These are phyloP conservation scores for Corella eumyota DNA, from an alignment of 23 tunicate species.

Conservation along the genomic window DNA sequence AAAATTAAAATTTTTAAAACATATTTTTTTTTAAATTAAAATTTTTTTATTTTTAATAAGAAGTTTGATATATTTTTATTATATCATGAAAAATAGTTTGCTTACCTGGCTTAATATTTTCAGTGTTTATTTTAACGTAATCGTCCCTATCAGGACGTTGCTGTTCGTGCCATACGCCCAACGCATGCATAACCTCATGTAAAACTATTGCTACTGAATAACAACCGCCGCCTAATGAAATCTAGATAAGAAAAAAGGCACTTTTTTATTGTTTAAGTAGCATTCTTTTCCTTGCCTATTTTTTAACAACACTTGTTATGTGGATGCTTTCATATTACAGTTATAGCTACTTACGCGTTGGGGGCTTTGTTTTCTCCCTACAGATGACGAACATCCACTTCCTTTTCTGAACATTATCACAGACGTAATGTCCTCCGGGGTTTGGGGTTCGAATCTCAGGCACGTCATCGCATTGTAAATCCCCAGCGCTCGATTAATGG, in stretches of 20 bases:
- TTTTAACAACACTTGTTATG: too few species aligned
- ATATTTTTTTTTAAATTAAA: not conserved
- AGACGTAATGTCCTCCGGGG: not conserved
- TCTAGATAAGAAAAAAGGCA: not conserved
- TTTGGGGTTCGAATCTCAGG: not conserved
- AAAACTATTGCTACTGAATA: not conserved
- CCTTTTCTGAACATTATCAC: not conserved
- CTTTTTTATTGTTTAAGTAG: too few species aligned
- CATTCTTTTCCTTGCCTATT: too few species aligned
- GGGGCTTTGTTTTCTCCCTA: too few species aligned
- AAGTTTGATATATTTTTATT: not conserved
- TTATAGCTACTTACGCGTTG: too few species aligned
- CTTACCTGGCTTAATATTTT: not conserved
- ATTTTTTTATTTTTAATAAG: not conserved
- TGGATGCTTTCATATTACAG: too few species aligned
- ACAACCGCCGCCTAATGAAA: not conserved
- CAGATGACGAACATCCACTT: too few species aligned
- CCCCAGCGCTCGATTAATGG: too few species aligned
- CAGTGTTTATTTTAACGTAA: not conserved
- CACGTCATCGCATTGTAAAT: not conserved
- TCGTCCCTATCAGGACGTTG: not conserved
- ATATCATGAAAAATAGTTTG: not conserved
- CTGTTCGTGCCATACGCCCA: constrained; percentile 2
- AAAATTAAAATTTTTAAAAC: not conserved
- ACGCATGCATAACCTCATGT: not conserved